A percentile compares a stretch with the other conserved stretches of the same genome.
These are phyloP conservation scores for Lagodon rhomboides DNA, from an alignment of 2,797 vertebrate species.

Conservation along the genomic window DNA sequence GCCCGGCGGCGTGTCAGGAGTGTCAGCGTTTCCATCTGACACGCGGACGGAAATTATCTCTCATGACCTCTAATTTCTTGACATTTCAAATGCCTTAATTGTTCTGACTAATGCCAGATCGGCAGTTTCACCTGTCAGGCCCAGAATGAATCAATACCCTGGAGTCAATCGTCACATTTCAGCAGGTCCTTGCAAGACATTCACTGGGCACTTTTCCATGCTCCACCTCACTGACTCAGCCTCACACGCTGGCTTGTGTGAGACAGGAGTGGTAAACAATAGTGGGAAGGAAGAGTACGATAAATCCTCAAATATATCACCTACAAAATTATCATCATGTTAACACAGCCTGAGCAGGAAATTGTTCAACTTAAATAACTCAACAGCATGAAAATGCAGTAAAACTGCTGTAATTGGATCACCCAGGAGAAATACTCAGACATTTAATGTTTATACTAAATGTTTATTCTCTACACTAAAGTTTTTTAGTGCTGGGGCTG, in stretches of 20 bases:
- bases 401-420: not conserved
- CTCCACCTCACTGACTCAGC: slow-evolving; percentile 64
- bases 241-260: not conserved
- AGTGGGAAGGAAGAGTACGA: not conserved
- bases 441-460: not conserved
- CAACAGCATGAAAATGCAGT: slow-evolving; percentile 1
- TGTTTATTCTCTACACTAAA: not conserved
- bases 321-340: slow-evolving; percentile 1
- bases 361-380: slow-evolving; percentile 1
- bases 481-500: not conserved
- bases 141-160: slow-evolving; percentile 91
- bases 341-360: not conserved
- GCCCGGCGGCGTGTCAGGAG: slow-evolving; percentile 88
- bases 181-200: slow-evolving; percentile 77
- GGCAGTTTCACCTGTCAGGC: slow-evolving; percentile 91
- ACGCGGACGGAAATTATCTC: slow-evolving; percentile 89
- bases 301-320: slow-evolving; percentile 17
- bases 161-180: slow-evolving; percentile 85
- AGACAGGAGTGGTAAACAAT: slow-evolving; percentile 14
- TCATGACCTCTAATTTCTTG: slow-evolving; percentile 94
- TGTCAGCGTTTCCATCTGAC: slow-evolving; percentile 91
- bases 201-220: slow-evolving; percentile 58
- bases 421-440: not conserved
- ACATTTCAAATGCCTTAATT: slow-evolving; percentile 95
- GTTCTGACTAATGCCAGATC: slow-evolving; percentile 90